These are phyloP conservation scores for Lutjanus erythropterus DNA, from an alignment of 2,113 vertebrate genomes.

Conservation along the genomic window DNA sequence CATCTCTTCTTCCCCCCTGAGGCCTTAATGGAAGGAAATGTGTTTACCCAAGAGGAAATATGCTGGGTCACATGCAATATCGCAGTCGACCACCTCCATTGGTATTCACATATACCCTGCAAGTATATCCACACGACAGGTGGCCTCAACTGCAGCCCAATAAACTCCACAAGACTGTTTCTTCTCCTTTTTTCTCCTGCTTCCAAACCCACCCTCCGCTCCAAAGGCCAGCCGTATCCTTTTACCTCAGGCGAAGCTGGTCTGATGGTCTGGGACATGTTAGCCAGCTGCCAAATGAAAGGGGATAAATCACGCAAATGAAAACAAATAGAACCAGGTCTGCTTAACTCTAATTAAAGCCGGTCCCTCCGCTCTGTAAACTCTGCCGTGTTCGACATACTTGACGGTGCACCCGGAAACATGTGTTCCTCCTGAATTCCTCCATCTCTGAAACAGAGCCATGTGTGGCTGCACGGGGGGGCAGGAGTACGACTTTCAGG, in stretches of 20 bases:
- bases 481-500: conserved; percentile 9
- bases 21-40: conserved; percentile 52
- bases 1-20: conserved; percentile 53
- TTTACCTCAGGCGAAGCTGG: conserved; percentile 70
- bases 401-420: conserved; percentile 77
- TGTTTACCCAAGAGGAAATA: conserved; percentile 62
- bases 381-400: conserved; percentile 63
- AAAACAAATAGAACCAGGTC: conserved; percentile 84
- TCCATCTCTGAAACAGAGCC: conserved; percentile 67
- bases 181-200: conserved; percentile 36
- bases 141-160: conserved; percentile 69
- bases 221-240: conserved; percentile 72
- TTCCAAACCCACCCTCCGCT: conserved; percentile 20
- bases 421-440: conserved; percentile 76
- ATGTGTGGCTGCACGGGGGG: conserved; percentile 61
- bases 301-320: conserved; percentile 85
- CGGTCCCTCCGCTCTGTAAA: conserved; percentile 69
- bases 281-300: conserved; percentile 86
- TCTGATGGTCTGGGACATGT: conserved; percentile 79
- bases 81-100: conserved; percentile 44
- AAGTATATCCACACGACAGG: conserved; percentile 70
- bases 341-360: conserved; percentile 81
- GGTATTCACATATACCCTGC: conserved; percentile 24
- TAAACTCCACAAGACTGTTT: conserved; percentile 57
- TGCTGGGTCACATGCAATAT: conserved; percentile 59